These are phyloP conservation scores for Sebastes alutus DNA, from an alignment of 2,797 vertebrate genomes.

Conservation along the genomic window DNA sequence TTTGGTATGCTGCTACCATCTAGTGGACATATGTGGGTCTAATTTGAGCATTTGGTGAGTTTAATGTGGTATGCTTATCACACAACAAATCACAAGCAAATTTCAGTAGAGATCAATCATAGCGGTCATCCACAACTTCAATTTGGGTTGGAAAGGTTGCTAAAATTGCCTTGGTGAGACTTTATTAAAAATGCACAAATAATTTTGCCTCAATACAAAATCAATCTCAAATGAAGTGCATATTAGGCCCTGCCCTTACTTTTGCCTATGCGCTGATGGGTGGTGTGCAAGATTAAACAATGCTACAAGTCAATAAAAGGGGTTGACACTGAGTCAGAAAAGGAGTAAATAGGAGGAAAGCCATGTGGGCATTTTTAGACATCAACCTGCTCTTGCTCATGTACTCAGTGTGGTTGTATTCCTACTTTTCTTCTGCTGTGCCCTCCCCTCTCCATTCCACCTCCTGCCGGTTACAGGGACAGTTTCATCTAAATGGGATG, in stretches of 20 bases:
- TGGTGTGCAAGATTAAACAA: neutral
- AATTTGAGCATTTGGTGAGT: neutral
- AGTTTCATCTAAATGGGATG: slow-evolving; percentile 68
- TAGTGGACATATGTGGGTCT: neutral
- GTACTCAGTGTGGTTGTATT: neutral
- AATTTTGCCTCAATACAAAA: neutral
- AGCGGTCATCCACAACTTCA: too few relatives aligned
- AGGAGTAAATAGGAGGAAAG: neutral
- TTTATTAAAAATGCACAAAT: neutral
- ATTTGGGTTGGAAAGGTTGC: too few relatives aligned
- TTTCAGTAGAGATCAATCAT: too few relatives aligned
- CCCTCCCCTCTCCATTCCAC: slow-evolving; percentile 3
- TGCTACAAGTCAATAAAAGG: slow-evolving; percentile 25
- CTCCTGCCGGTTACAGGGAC: slow-evolving; percentile 40
- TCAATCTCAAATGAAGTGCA: neutral
- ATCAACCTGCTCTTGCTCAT: slow-evolving; percentile 22
- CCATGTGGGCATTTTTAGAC: slow-evolving; percentile 40
- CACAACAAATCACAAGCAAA: too few relatives aligned
- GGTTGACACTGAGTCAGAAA: neutral
- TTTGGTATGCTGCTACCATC: neutral
- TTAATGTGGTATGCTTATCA: neutral
- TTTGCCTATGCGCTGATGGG: neutral
- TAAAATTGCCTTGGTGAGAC: too few relatives aligned
- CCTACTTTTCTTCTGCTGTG: neutral
- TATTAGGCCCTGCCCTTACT: slow-evolving; percentile 16